These are phyloP conservation scores for Drosophila kohkoa DNA, from an alignment of 1,140 invertebrate species.

Conservation along the genomic window DNA sequence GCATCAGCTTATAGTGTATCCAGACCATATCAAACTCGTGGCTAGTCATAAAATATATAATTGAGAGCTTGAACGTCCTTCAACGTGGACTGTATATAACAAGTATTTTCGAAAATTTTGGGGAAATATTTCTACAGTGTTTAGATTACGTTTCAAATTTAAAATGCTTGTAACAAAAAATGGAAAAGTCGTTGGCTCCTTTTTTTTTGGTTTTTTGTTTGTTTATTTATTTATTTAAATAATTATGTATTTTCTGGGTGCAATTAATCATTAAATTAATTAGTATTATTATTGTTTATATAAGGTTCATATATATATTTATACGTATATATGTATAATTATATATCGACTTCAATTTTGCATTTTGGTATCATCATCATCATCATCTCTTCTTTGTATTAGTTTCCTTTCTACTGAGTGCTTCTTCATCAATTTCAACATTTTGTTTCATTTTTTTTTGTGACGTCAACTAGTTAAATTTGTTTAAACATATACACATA, in stretches of 20 bases:
- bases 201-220: conserved; percentile 38
- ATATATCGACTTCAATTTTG: conserved; percentile 42
- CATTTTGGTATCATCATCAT: conserved; percentile 25
- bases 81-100: neutral
- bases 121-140: neutral
- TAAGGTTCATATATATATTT: conserved; percentile 77
- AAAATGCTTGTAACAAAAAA: neutral
- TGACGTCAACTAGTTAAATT: conserved; percentile 37
- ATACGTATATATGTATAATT: conserved; percentile 52
- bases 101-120: conserved; percentile 27
- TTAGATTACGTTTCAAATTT: conserved; percentile 2
- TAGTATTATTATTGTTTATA: conserved; percentile 84
- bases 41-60: conserved; percentile 37
- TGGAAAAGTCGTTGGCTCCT: neutral
- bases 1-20: conserved; percentile 22
- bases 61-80: neutral
- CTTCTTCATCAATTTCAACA: neutral
- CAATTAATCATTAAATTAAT: conserved; percentile 84
- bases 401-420: conserved; percentile 35
- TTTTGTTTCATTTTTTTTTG: conserved; percentile 31
- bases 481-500: conserved; percentile 57
- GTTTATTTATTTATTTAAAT: conserved; percentile 84
- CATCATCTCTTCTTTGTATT: neutral
- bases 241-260: conserved; percentile 83
- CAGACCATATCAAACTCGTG: conserved; percentile 49